Evolutionary conservation across 2,888 invertebrate genomes (phyloP).

Genomic region (Hybos culiciformis): DNA sequence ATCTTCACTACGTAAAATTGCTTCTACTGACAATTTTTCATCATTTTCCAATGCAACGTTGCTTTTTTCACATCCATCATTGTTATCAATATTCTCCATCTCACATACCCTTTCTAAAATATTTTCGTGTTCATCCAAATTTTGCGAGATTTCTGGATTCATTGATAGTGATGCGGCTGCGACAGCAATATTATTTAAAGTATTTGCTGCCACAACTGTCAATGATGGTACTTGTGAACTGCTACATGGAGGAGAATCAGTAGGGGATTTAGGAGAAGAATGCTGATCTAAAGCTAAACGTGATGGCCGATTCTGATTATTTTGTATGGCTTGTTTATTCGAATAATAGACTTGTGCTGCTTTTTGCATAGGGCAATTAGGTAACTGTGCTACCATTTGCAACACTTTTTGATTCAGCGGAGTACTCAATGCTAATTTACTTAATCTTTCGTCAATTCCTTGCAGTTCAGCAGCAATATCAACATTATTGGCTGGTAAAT

Average conservation of each 20-base stretch:
- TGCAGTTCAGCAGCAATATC: too few relatives aligned
- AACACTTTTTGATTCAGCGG: slow-evolving; percentile 26
- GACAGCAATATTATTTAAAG: slow-evolving; percentile 17
- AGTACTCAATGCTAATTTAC: slow-evolving; percentile 20
- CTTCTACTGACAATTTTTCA: too few relatives aligned
- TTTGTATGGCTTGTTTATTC: not conserved
- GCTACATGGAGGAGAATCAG: slow-evolving; percentile 26
- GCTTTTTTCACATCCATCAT: not conserved
- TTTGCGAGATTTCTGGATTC: slow-evolving; percentile 12
- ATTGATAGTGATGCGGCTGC: slow-evolving; percentile 25
- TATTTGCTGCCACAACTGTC: slow-evolving; percentile 11
- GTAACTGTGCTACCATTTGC: slow-evolving; percentile 31
- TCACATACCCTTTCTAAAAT: slow-evolving; percentile 2
- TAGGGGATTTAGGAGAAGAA: slow-evolving; percentile 30
- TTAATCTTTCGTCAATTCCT: slow-evolving; percentile 21
- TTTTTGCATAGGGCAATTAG: slow-evolving; percentile 20
- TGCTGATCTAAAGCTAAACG: slow-evolving; percentile 34
- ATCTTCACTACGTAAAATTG: slow-evolving; percentile 8
- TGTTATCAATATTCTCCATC: not conserved
- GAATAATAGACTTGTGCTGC: slow-evolving; percentile 19
- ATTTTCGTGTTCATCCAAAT: slow-evolving; percentile 12
- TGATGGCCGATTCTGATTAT: not conserved
- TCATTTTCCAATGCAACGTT: slow-evolving; percentile 1
- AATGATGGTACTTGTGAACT: slow-evolving; percentile 7
- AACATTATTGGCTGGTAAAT: too few relatives aligned